Base-by-base conservation (phyloP, 2,113 vertebrate species). In the Myotis davidii region DNA sequence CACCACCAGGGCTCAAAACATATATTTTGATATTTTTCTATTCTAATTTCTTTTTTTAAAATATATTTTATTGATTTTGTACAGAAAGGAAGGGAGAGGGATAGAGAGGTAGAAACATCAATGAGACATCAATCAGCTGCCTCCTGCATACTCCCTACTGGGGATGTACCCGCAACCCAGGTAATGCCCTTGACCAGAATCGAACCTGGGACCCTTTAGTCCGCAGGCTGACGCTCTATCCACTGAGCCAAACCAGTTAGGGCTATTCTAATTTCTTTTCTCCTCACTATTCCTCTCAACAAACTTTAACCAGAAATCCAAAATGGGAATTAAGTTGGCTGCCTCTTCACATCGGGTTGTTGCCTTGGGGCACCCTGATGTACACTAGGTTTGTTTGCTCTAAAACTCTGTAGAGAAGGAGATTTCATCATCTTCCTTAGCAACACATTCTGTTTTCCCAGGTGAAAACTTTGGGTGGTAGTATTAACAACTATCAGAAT, bases 391-490 rank as follows among this genome's bases (percentile, higher is more conserved):
- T 29, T 82, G 21, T 73, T 48, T 85, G 73, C 59, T 88, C 18
- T 65, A 27, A 76, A 77, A 85, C 39, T 50, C 56, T 59, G 3
- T 23, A 83, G 52, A 84, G n/a, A 84, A 86, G 56, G 70, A 2
- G 32, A 83, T 65, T 89, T 90, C 65, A 90, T n/a, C 70, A 84
- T 2, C 48, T 73, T 79, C 65, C n/a, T 56, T 85, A 94, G 48
- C 54, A 86, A 83, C 34, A 93, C 20, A 69, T 64, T 61, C 56
- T 81, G n/a, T 61, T 74, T 90, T 94, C 84, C 39, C 2, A 93
- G 14, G 79, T 70, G 48, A 64, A 12, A 39, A 8, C 72, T 79
- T 69, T 56, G 65, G 20, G 56, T 32, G 37, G 50, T 70, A 21
- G 65, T 52, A 64, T 29, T 85, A 76, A 78, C 12, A 45, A 85